Conservation (phyloP, 2,113 vertebrate genomes). For the Chionodraco myersi region DNA sequence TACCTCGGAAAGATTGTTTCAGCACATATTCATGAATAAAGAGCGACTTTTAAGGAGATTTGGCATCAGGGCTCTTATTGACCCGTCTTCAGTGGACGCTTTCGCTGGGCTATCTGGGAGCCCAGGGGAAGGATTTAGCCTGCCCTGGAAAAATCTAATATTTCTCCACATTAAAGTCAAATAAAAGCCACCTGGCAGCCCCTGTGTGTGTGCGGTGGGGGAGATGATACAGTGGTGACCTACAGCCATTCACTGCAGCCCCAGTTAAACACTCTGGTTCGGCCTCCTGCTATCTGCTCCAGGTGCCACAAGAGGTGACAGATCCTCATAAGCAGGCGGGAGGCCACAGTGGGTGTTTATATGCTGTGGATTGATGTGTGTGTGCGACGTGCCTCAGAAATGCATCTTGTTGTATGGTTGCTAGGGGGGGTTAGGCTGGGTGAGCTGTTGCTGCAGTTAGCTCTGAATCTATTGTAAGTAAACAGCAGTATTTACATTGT, state of each 20-base stretch:
- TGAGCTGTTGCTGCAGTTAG: conserved; percentile 21
- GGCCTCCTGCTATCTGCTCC: conserved; percentile 65
- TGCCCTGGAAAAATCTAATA: conserved; percentile 76
- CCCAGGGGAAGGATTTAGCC: conserved; percentile 78
- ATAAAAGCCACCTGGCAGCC: conserved; percentile 74
- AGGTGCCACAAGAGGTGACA: conserved; percentile 61
- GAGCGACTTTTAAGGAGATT: conserved; percentile 73
- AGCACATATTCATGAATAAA: conserved; percentile 75
- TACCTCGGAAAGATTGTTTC: conserved; percentile 67
- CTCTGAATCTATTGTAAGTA: not conserved
- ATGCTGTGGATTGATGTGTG: conserved; percentile 43
- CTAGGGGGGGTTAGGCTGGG: conserved; percentile 21
- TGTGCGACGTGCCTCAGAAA: conserved; percentile 12
- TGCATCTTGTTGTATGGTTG: not conserved
- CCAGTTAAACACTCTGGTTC: conserved; percentile 65
- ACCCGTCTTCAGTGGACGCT: conserved; percentile 68
- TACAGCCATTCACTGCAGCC: conserved; percentile 59
- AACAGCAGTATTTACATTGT: not conserved
- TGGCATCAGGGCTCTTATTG: conserved; percentile 76
- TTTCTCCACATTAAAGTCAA: conserved; percentile 79
- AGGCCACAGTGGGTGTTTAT: conserved; percentile 51
- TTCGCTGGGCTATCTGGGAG: conserved; percentile 62
- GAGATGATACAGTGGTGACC: conserved; percentile 76
- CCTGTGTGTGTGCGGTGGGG: conserved; percentile 40
- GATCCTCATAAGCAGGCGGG: conserved; percentile 61